phyloP scores from a whole-genome alignment of 1,140 invertebrate genomes.

The Drosophila melanogaster region DNA sequence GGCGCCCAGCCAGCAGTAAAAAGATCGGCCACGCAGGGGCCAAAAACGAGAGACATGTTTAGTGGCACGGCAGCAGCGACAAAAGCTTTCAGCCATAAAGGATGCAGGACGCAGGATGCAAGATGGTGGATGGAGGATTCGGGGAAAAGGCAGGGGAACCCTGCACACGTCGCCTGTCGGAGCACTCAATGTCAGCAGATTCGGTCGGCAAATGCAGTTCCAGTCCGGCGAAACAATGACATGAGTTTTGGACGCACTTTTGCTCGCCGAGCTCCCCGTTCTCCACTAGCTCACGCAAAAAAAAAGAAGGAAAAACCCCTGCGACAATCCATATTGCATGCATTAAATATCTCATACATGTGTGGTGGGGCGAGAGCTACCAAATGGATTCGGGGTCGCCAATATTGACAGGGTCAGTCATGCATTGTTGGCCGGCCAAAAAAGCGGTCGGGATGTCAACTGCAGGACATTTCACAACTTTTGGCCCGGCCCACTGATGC shows the following conservation, averaged over 20 bases:
- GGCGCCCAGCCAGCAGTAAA: conserved; percentile 60
- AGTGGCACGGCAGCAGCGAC: conserved; percentile 77
- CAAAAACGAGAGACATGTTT: conserved; percentile 62
- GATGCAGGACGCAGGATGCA: conserved; percentile 30
- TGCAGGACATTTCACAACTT: conserved; percentile 35
- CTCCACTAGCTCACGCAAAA: no score
- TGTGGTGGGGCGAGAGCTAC: conserved; percentile 16
- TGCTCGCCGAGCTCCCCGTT: conserved; percentile 4
- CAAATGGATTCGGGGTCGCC: conserved; percentile 70
- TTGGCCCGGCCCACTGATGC: conserved; percentile 22
- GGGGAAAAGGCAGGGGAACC: conserved; percentile 2
- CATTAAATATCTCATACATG: conserved; percentile 77
- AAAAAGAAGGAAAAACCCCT: not conserved
- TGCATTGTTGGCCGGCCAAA: conserved; percentile 79
- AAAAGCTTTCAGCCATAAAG: conserved; percentile 84
- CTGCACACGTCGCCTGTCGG: conserved; percentile 72
- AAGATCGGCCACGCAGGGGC: no score
- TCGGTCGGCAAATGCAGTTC: conserved; percentile 55
- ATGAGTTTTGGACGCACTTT: conserved; percentile 72
- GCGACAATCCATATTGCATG: conserved; percentile 56
- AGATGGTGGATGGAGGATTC: not conserved
- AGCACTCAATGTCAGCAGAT: conserved; percentile 79
- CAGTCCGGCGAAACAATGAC: conserved; percentile 71
- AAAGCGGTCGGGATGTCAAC: conserved; percentile 65
- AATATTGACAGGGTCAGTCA: conserved; percentile 80